Percentiles rank a stretch among this genome's conserved stretches.
Conservation (phyloP, 2,888 invertebrate species). For the Oxycera nigricornis region DNA sequence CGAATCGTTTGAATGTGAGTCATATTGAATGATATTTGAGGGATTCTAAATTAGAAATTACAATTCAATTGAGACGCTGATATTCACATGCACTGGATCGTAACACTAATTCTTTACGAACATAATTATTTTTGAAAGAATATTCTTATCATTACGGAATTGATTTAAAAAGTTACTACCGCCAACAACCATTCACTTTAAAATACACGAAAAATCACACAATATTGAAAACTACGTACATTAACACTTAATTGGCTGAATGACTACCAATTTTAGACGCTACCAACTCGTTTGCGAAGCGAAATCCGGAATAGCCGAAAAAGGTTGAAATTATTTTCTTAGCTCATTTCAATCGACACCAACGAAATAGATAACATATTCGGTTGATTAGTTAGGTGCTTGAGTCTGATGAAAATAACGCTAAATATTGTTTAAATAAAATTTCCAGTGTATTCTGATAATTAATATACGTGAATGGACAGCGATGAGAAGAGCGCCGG, state of each 20-base stretch:
- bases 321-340: no score
- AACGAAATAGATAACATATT: slow-evolving; percentile 18
- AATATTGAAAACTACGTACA: no score
- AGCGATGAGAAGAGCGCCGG: background rate
- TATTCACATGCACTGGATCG: background rate
- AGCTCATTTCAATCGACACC: background rate
- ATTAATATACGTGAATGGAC: background rate
- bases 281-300: no score
- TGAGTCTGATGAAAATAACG: background rate
- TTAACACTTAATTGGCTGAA: no score
- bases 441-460: background rate
- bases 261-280: no score
- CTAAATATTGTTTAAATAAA: slow-evolving; percentile 23
- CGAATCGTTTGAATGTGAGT: background rate
- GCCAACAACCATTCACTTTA: no score
- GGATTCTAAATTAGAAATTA: slow-evolving; percentile 13
- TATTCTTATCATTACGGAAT: no score
- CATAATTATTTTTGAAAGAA: no score
- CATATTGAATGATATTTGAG: background rate
- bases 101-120: no score
- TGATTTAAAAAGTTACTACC: no score
- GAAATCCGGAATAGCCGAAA: no score
- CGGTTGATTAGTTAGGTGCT: background rate
- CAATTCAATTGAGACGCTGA: background rate
- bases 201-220: no score